Conservation (phyloP, 2,113 vertebrate species). For the Cyrtonyx montezumae region DNA sequence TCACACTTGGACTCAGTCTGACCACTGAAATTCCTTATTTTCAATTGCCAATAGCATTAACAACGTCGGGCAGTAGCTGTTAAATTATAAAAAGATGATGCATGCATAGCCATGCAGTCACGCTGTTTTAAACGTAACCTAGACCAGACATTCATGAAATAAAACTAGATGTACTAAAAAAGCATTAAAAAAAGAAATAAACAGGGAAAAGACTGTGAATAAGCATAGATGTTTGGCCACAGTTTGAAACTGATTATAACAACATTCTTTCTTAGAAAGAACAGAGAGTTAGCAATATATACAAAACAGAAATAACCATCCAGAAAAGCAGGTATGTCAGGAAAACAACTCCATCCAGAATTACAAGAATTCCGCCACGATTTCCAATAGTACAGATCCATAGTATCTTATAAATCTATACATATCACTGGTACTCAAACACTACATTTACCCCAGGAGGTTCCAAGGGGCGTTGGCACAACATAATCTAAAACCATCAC, state of each 20-base stretch:
- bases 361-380: neutral
- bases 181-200: neutral
- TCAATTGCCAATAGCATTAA: neutral
- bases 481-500: slow-evolving; percentile 96
- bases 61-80: neutral
- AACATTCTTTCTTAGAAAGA: neutral
- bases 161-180: neutral
- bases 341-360: neutral
- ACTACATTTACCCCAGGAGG: slow-evolving; percentile 88
- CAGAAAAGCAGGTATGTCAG: neutral
- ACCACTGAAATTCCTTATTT: neutral
- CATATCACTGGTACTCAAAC: neutral
- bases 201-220: neutral
- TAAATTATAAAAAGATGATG: neutral
- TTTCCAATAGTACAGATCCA: neutral
- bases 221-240: rapidly evolving
- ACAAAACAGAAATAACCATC: neutral
- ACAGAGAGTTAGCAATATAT: neutral
- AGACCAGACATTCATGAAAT: neutral
- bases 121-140: neutral
- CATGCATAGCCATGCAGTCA: neutral
- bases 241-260: neutral
- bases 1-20: neutral
- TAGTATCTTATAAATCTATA: neutral
- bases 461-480: slow-evolving; percentile 90